Evolutionary conservation across 2,888 invertebrate genomes (phyloP), one percentile per base, ranked within the genome.

Genomic region (Doris montereyensis): DNA sequence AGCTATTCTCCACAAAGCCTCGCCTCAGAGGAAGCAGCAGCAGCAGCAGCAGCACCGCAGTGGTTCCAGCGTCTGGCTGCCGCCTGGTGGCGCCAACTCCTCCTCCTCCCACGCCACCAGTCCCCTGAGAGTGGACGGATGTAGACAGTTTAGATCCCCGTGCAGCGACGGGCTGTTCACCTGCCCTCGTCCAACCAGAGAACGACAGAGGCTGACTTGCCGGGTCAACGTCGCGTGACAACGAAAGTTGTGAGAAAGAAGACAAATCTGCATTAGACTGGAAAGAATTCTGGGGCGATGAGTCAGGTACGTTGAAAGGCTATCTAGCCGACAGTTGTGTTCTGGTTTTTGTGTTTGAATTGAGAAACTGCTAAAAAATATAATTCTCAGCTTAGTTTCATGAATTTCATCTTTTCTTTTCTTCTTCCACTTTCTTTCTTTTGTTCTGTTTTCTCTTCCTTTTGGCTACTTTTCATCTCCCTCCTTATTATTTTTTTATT

Each of bases 91-190:
- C 24, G 67, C 24, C 67, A n/a, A n/a, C n/a, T n/a, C n/a, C n/a
- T n/a, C n/a, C n/a, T n/a, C n/a, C n/a, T n/a, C n/a, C n/a, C n/a
- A n/a, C n/a, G n/a, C n/a, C n/a, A n/a, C n/a, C n/a, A 41, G 71
- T 13, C 71, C 77, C 0, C 28, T 77, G 2, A 71, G 71, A 30
- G 71, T 77, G 10, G 41, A n/a, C n/a, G n/a, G n/a, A n/a, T n/a
- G n/a, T n/a, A n/a, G 79, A 79, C 35, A 79, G 70, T 70, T 62
- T 79, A n/a, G 79, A 75, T 4, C 41, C 68, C 67, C 57, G 79
- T 1, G 79, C 74, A 17, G 70, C 75, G 0, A 75, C 74, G 60
- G 79, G 74, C 1, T 24, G 75, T 26, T 75, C 79, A 10, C 75
- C 78, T 34, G 73, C 62, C 0, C 21, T 62, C 1, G 62, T 32